phyloP scores from a whole-genome alignment of 2,888 invertebrate genomes.

The Dynastes tityus region DNA sequence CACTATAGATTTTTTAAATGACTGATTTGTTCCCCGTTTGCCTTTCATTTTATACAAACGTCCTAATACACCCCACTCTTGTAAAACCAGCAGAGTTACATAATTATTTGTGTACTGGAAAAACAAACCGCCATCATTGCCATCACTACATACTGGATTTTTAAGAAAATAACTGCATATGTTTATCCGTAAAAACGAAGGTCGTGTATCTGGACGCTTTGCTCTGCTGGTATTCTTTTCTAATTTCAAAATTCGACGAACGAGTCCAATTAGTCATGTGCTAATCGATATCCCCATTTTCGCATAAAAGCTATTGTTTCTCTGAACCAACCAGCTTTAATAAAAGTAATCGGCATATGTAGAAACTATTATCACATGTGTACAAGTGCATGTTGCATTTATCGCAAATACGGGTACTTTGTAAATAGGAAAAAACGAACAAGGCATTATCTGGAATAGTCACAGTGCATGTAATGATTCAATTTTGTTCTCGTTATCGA shows the following conservation, averaged over 20 bases:
- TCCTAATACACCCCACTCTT: slow-evolving; percentile 33
- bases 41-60: slow-evolving; percentile 37
- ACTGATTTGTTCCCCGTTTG: slow-evolving; percentile 19
- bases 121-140: slow-evolving; percentile 23
- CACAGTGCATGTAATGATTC: neutral
- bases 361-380: neutral
- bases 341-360: slow-evolving; percentile 6
- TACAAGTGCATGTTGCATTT: slow-evolving; percentile 12
- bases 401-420: slow-evolving; percentile 22
- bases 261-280: slow-evolving; percentile 11
- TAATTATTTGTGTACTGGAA: slow-evolving; percentile 33
- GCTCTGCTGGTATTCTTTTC: slow-evolving; percentile 16
- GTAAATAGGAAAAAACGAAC: neutral
- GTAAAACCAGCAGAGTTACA: slow-evolving; percentile 35
- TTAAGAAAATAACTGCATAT: slow-evolving; percentile 29
- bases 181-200: slow-evolving; percentile 29
- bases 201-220: neutral
- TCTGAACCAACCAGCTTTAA: slow-evolving; percentile 1
- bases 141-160: slow-evolving; percentile 24
- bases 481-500: neutral
- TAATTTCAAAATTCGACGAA: slow-evolving; percentile 31
- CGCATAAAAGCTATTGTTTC: slow-evolving; percentile 27
- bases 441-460: slow-evolving; percentile 1
- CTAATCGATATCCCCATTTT: neutral
- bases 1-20: slow-evolving; percentile 22